phyloP scores from a whole-genome alignment of 2,113 vertebrate species.

The Piprites chloris region DNA sequence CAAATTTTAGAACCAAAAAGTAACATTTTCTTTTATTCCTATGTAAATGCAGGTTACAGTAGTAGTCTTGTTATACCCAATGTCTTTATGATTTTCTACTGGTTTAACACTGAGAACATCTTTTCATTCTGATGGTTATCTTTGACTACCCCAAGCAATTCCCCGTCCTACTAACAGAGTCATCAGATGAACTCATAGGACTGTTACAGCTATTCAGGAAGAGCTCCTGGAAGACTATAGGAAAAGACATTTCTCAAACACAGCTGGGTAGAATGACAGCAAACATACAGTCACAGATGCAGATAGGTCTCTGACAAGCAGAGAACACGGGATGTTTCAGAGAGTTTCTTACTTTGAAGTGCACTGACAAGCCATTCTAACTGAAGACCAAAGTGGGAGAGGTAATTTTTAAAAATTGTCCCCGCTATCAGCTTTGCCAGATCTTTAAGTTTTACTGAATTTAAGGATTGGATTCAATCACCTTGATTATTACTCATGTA shows the following conservation, averaged over 20 bases:
- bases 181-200: neutral
- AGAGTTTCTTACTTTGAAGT: neutral
- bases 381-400: neutral
- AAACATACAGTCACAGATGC: fast-evolving
- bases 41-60: neutral
- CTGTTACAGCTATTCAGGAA: neutral
- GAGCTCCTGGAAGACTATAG: neutral
- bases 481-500: neutral
- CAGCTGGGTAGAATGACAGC: neutral
- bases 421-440: neutral
- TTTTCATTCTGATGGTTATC: neutral
- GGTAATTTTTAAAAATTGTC: neutral
- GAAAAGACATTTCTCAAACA: neutral
- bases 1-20: neutral
- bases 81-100: neutral
- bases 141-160: neutral
- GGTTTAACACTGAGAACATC: neutral
- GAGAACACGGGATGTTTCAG: neutral
- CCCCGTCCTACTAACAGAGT: neutral
- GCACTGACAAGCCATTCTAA: neutral
- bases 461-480: neutral
- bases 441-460: neutral
- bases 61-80: neutral
- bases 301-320: neutral
- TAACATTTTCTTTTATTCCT: neutral